Conservation (phyloP, 2,888 invertebrate genomes). For the Ctena decussata region DNA sequence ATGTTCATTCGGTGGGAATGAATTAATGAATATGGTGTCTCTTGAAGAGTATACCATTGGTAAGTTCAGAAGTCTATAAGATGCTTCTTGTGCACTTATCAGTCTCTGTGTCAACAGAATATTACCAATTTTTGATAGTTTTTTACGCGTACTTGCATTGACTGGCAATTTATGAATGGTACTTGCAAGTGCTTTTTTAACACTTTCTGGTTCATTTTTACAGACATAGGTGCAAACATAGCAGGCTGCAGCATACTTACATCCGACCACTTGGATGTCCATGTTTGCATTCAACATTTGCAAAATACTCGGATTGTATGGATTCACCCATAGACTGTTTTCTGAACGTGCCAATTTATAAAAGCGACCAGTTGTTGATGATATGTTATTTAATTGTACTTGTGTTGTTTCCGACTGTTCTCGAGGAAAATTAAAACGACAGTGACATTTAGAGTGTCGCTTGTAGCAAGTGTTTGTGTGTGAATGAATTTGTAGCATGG, state of each 20-base stretch:
- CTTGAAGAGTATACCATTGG: slow-evolving; percentile 19
- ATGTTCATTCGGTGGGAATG: background rate
- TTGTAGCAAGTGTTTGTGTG: slow-evolving; percentile 16
- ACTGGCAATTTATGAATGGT: background rate
- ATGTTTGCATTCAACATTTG: slow-evolving; percentile 14
- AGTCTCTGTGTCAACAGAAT: slow-evolving; percentile 19
- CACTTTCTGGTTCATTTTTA: background rate
- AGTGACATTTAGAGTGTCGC: too few relatives aligned
- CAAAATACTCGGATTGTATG: background rate
- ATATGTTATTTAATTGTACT: background rate
- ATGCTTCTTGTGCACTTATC: slow-evolving; percentile 18
- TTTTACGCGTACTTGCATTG: background rate
- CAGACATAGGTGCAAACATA: background rate
- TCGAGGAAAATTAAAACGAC: slow-evolving; percentile 21
- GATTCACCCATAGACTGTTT: slow-evolving; percentile 6
- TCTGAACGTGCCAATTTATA: background rate
- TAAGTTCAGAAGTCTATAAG: background rate
- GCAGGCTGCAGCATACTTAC: background rate
- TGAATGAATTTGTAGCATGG: background rate
- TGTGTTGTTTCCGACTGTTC: background rate
- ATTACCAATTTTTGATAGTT: slow-evolving; percentile 17
- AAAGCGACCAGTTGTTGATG: background rate
- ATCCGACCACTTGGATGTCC: slow-evolving; percentile 12
- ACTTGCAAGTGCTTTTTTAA: background rate
- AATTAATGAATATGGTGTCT: slow-evolving; percentile 1